A percentile compares a stretch with the other conserved stretches of the same genome.
These are phyloP conservation scores for Eulemur mongoz DNA, from an alignment of 2,797 vertebrate genomes.

Conservation along the genomic window DNA sequence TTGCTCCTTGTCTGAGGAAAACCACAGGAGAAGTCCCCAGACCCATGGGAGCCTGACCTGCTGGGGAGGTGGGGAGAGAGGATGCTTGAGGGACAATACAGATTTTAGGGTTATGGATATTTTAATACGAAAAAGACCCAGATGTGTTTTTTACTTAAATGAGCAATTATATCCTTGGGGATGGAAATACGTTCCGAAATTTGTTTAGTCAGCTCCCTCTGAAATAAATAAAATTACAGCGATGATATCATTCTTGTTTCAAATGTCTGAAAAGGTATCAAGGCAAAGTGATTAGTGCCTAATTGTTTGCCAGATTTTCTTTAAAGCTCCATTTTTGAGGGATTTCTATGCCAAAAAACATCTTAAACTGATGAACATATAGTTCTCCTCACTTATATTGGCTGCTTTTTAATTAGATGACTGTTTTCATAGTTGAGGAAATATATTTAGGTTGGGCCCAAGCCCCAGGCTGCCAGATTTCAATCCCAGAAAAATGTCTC, in stretches of 20 bases:
- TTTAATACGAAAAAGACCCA: neutral
- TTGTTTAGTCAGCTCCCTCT: conserved; percentile 75
- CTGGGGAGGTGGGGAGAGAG: neutral
- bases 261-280: conserved; percentile 74
- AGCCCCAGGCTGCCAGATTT: conserved; percentile 60
- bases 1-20: neutral
- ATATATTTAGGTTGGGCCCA: conserved; percentile 64
- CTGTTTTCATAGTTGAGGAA: conserved; percentile 71
- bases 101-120: conserved; percentile 18
- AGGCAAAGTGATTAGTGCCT: conserved; percentile 69
- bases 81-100: neutral
- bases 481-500: conserved; percentile 59
- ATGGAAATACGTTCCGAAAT: conserved; percentile 59
- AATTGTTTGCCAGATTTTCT: conserved; percentile 77
- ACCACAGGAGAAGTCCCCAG: neutral
- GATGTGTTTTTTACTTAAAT: conserved; percentile 23
- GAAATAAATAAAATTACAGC: conserved; percentile 73
- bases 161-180: conserved; percentile 37
- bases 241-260: conserved; percentile 76
- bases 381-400: conserved; percentile 70
- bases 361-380: conserved; percentile 78
- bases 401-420: conserved; percentile 69
- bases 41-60: neutral
- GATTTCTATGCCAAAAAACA: conserved; percentile 74
- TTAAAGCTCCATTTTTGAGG: conserved; percentile 63